phyloP scores from a whole-genome alignment of 2,888 invertebrate species.

The Plagodis dolabraria region DNA sequence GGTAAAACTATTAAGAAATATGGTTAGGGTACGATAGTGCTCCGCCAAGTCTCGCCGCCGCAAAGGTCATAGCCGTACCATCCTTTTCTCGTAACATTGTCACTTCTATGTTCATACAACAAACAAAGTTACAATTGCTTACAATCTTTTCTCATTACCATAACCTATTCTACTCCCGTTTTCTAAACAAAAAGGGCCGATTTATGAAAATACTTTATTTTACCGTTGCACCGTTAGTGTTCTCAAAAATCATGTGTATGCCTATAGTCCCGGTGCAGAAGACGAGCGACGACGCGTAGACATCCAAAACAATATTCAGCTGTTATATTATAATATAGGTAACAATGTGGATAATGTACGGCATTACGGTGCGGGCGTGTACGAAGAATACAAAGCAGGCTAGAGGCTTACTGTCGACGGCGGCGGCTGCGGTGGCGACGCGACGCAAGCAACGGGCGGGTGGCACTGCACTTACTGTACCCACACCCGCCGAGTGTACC shows the following conservation, averaged over 20 bases:
- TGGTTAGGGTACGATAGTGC: too few relatives aligned
- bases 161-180: background rate
- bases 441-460: slow-evolving; percentile 29
- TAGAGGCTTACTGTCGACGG: slow-evolving; percentile 54
- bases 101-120: too few relatives aligned
- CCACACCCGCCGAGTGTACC: slow-evolving; percentile 54
- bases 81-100: too few relatives aligned
- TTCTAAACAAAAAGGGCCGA: background rate
- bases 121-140: too few relatives aligned
- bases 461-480: slow-evolving; percentile 43
- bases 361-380: slow-evolving; percentile 54
- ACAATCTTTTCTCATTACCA: too few relatives aligned
- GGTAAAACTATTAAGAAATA: too few relatives aligned
- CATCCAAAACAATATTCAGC: slow-evolving; percentile 24
- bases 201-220: background rate
- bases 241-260: background rate
- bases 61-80: too few relatives aligned
- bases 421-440: slow-evolving; percentile 10
- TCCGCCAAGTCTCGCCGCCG: too few relatives aligned
- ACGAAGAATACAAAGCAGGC: slow-evolving; percentile 66
- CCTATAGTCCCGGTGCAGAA: slow-evolving; percentile 24
- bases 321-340: slow-evolving; percentile 24
- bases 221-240: slow-evolving; percentile 18
- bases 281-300: slow-evolving; percentile 14
- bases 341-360: slow-evolving; percentile 56